Evolutionary conservation across 2,888 invertebrate species (phyloP).

Genomic region (Oasisia sp.): DNA sequence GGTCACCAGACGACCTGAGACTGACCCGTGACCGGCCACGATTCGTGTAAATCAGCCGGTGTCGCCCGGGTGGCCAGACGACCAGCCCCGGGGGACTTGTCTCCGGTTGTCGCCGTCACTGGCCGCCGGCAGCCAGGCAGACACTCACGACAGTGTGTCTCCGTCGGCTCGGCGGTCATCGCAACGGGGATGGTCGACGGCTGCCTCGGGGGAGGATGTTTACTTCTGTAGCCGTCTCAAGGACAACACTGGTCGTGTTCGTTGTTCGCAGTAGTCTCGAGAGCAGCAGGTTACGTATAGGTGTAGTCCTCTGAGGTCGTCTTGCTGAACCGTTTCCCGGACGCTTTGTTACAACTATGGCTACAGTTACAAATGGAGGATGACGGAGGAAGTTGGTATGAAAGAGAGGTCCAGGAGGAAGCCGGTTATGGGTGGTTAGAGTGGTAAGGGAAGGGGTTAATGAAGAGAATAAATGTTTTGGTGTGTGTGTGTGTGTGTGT

Average conservation of each 20-base stretch:
- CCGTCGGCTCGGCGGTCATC: too few species aligned
- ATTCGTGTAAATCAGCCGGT: background rate
- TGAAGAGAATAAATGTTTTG: too few species aligned
- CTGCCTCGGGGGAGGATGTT: background rate
- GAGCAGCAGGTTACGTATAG: background rate
- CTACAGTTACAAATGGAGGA: too few species aligned
- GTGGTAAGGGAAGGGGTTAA: too few species aligned
- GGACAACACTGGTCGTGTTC: background rate
- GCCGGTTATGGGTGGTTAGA: too few species aligned
- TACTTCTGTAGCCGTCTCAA: background rate
- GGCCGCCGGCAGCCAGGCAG: background rate
- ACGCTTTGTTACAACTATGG: too few species aligned
- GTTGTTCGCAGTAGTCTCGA: background rate
- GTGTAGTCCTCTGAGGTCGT: background rate
- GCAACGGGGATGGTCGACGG: too few species aligned
- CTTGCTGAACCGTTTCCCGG: too few species aligned
- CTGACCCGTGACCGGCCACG: background rate
- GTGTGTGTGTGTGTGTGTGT: too few species aligned
- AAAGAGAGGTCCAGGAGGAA: too few species aligned
- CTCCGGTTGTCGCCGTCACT: background rate
- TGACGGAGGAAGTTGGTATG: too few species aligned
- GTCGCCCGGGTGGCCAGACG: background rate
- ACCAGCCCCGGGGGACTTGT: background rate
- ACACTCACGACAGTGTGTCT: background rate
- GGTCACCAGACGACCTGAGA: too few species aligned